Evolutionary conservation across 2,113 vertebrate genomes (phyloP).

Genomic region (Cepphus grylle): DNA sequence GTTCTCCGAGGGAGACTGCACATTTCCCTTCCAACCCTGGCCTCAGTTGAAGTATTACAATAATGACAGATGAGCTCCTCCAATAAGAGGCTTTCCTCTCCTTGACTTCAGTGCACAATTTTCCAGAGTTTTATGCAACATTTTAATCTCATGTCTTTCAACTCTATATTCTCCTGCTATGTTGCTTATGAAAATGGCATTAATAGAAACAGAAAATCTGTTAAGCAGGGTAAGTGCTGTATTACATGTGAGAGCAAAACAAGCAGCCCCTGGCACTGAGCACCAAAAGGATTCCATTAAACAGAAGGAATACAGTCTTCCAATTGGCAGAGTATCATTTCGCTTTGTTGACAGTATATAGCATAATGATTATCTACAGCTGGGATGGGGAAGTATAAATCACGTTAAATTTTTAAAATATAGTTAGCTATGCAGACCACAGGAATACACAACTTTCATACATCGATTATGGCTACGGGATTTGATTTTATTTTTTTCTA

Average conservation of each 20-base stretch:
- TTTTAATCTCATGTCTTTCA: conserved; percentile 51
- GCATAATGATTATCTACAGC: conserved; percentile 46
- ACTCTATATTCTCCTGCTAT: conserved; percentile 25
- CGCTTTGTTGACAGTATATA: conserved; percentile 45
- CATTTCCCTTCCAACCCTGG: conserved; percentile 33
- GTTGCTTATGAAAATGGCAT: conserved; percentile 59
- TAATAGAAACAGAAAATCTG: conserved; percentile 48
- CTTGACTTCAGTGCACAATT: conserved; percentile 41
- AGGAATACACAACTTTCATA: not conserved
- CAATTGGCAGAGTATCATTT: conserved; percentile 35
- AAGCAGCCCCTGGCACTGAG: conserved; percentile 30
- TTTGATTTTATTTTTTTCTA: not conserved
- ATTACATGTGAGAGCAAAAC: conserved; percentile 20
- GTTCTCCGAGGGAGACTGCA: not conserved
- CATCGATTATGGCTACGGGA: not conserved
- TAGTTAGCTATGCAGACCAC: conserved; percentile 5
- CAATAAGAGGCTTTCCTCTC: conserved; percentile 60
- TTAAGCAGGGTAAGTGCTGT: conserved; percentile 34
- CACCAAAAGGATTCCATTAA: conserved; percentile 58
- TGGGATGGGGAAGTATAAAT: conserved; percentile 42
- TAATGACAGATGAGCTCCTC: conserved; percentile 62
- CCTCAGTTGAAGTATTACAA: conserved; percentile 33
- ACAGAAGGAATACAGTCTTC: conserved; percentile 59
- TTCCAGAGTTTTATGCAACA: conserved; percentile 53
- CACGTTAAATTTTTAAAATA: conserved; percentile 34